Base-by-base conservation (phyloP, 2,113 vertebrate species). In the Micronycteris hirsuta region DNA sequence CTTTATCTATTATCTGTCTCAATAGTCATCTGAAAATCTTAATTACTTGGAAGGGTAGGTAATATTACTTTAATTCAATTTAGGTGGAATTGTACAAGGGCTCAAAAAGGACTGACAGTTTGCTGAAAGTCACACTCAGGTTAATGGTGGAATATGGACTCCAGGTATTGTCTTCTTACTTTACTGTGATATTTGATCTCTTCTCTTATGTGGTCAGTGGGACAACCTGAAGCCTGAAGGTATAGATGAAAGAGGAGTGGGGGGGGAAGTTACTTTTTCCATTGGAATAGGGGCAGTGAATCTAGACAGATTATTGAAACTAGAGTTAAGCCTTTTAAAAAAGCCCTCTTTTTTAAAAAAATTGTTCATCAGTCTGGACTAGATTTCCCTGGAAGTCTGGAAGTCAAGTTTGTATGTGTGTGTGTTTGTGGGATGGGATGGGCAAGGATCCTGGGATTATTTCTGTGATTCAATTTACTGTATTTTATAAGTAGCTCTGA, bases 401-500 rank as follows among this genome's bases (percentile, higher is more conserved):
- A 33, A 5, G 14, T 14, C 24, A 19, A 12, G n/a, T 31, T 9
- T 76, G 33, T 78, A 45, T 88, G 33, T 73, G 7, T 45, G 49
- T 61, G n/a, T 45, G 47, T 43, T 24, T 54, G 80, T 54, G 26
- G 14, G 3, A 5, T 45, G n/a, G 38, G 2, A 22, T 28, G 38
- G 2, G 3, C 16, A 87, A 52, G 2, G 20, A 87, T 90, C 56
- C 52, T 84, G 20, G 14, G 3, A 61, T 91, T 88, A 71, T 95
- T 74, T 87, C n/a, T 94, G 19, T 84, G n/a, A 41, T 70, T 94
- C 33, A 36, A 17, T 71, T 96, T 38, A 67, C n/a, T 67, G 10
- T 90, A 49, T 74, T 95, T 86, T 93, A 74, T 33, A 94, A 87
- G 41, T 58, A 92, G 65, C 13, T 95, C 14, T 61, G 14, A 77